Evolutionary conservation across 1,140 invertebrate species (phyloP).

Genomic region (Sycophila sp.): DNA sequence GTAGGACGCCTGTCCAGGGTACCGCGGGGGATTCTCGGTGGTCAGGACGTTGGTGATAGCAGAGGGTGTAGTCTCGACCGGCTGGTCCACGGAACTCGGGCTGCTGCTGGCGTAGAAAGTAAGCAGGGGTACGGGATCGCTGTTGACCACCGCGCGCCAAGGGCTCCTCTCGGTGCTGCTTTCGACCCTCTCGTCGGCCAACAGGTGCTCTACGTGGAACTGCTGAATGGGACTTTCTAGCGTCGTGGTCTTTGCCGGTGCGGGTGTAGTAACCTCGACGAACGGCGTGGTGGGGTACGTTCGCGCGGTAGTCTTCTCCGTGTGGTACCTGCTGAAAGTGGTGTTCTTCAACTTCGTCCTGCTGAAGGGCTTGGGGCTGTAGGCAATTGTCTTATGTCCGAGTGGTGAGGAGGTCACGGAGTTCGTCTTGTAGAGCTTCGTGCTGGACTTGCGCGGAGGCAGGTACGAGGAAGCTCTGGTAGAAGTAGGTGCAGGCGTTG

Average conservation of each 20-base stretch:
- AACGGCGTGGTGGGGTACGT: constrained; percentile 15
- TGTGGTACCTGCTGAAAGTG: not conserved
- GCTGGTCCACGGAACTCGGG: constrained; percentile 61
- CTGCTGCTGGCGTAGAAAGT: constrained; percentile 68
- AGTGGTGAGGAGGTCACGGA: constrained; percentile 50
- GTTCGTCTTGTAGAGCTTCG: constrained; percentile 61
- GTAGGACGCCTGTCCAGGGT: constrained; percentile 56
- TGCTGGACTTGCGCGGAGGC: constrained; percentile 54
- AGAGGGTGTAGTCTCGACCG: constrained; percentile 57
- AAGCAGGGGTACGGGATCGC: constrained; percentile 70
- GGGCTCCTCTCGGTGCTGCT: constrained; percentile 45
- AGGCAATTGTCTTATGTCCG: constrained; percentile 41
- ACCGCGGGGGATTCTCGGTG: constrained; percentile 37
- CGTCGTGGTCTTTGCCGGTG: constrained; percentile 43
- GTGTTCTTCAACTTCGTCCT: constrained; percentile 44
- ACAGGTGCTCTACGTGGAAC: constrained; percentile 39
- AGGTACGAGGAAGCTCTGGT: constrained; percentile 46
- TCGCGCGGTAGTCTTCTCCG: not conserved
- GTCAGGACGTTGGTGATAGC: constrained; percentile 47
- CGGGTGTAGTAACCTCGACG: constrained; percentile 47
- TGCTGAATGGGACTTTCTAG: constrained; percentile 41
- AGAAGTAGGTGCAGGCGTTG: constrained; percentile 58
- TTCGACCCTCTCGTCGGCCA: constrained; percentile 41
- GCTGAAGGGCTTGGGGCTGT: constrained; percentile 48
- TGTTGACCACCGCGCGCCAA: constrained; percentile 52